Evolutionary conservation across 2,113 vertebrate genomes (phyloP).

Genomic region (Alosa alosa): DNA sequence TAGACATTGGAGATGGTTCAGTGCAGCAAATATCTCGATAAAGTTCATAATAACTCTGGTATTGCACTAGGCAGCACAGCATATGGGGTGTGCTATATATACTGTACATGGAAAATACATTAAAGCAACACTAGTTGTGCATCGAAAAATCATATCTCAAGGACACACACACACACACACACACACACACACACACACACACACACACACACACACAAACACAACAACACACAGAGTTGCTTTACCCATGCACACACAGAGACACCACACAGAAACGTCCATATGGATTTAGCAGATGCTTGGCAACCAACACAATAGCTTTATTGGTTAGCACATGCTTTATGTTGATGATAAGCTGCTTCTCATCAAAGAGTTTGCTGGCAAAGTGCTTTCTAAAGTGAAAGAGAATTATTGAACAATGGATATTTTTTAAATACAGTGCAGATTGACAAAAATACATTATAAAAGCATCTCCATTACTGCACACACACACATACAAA

Average conservation of each 20-base stretch:
- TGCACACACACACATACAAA: no score
- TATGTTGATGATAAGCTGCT: conserved; percentile 48
- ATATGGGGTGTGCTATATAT: neutral
- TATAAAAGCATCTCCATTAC: neutral
- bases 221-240: conserved; percentile 41
- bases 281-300: conserved; percentile 69
- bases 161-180: neutral
- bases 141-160: neutral
- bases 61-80: no score
- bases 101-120: neutral
- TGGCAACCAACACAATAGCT: conserved; percentile 60
- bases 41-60: neutral
- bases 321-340: conserved; percentile 63
- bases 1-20: no score
- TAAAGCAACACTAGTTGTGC: neutral
- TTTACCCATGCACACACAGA: conserved; percentile 39
- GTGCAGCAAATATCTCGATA: no score
- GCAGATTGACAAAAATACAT: neutral
- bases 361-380: neutral
- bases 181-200: neutral
- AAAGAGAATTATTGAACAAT: neutral
- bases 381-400: neutral
- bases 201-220: conserved; percentile 35
- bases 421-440: neutral
- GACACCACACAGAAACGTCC: conserved; percentile 51